phyloP scores from a whole-genome alignment of 2,797 vertebrate genomes.

The Galagoides demidoff region DNA sequence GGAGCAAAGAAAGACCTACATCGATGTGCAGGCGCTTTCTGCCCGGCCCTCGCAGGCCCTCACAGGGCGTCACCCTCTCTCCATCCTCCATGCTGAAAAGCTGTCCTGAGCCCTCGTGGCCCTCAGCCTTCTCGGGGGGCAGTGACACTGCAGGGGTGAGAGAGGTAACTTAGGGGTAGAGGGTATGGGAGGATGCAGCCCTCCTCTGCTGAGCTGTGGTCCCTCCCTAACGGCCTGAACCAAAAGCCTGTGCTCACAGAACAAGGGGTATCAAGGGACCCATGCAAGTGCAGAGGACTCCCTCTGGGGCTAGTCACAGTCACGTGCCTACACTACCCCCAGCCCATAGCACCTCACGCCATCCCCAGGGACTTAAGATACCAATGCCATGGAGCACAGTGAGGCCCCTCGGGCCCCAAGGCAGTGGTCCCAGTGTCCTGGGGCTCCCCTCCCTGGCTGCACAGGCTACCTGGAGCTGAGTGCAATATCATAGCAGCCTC shows the following conservation, averaged over 20 bases:
- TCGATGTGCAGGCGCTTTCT: slow-evolving; percentile 40
- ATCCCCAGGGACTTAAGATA: neutral
- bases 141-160: neutral
- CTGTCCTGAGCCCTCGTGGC: neutral
- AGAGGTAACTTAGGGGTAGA: neutral
- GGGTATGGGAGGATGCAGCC: neutral
- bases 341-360: neutral
- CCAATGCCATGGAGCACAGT: fast-evolving
- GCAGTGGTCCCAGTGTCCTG: neutral
- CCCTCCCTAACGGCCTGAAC: neutral
- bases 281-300: neutral
- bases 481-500: neutral
- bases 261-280: fast-evolving
- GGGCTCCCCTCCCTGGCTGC: no score
- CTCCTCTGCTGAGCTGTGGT: neutral
- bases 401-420: no score
- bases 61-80: neutral
- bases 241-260: neutral
- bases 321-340: fast-evolving
- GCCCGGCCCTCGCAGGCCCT: neutral
- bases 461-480: no score
- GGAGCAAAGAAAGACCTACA: neutral
- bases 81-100: neutral
- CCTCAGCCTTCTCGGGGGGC: slow-evolving; percentile 39
- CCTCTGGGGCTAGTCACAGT: neutral